Evolutionary conservation across 1,140 invertebrate species (phyloP).

Genomic region (Pseudoatta argentina): DNA sequence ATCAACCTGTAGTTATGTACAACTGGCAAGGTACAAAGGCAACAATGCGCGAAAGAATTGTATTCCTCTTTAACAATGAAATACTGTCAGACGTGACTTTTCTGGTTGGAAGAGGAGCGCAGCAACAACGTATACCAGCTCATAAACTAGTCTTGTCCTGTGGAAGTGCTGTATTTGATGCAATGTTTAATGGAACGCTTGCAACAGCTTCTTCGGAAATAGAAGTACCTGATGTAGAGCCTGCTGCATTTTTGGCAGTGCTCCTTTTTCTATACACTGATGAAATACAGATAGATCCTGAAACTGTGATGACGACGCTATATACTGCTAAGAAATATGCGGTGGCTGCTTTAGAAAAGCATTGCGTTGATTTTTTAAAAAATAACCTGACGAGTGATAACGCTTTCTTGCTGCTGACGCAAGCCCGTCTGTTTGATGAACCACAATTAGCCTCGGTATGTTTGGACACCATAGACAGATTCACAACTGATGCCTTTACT

Average conservation of each 20-base stretch:
- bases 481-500: conserved; percentile 92
- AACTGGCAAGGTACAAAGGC: conserved; percentile 91
- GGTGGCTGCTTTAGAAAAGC: conserved; percentile 93
- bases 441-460: conserved; percentile 92
- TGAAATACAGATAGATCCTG: conserved; percentile 94
- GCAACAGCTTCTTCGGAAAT: conserved; percentile 91
- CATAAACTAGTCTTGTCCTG: conserved; percentile 95
- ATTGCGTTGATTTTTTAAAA: conserved; percentile 95
- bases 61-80: conserved; percentile 94
- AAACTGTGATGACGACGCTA: conserved; percentile 95
- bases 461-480: conserved; percentile 95
- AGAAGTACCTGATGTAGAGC: conserved; percentile 94
- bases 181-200: conserved; percentile 94
- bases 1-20: conserved; percentile 80
- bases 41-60: conserved; percentile 92
- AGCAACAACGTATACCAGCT: conserved; percentile 92
- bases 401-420: conserved; percentile 94
- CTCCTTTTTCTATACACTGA: conserved; percentile 93
- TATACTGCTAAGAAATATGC: conserved; percentile 96
- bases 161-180: conserved; percentile 94
- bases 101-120: conserved; percentile 91
- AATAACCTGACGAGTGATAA: conserved; percentile 93
- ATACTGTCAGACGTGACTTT: conserved; percentile 94
- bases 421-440: conserved; percentile 94
- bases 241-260: conserved; percentile 91